Percentiles rank a stretch among this genome's conserved stretches.
These are phyloP conservation scores for Chaunax sp. DNA, from an alignment of 2,797 vertebrate species.

Conservation along the genomic window DNA sequence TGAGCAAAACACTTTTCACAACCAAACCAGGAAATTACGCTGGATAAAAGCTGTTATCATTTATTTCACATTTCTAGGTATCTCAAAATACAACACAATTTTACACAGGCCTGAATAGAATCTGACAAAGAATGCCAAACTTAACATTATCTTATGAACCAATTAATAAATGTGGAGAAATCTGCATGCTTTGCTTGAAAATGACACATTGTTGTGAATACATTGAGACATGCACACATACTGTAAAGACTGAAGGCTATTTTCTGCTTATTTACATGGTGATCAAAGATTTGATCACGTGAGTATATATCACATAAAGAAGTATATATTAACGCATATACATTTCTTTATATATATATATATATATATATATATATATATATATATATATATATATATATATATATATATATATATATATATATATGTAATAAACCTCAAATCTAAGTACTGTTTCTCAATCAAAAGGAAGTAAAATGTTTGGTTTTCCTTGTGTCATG, in stretches of 20 bases:
- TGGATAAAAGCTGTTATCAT: neutral
- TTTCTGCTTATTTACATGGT: neutral
- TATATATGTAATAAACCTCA: no score
- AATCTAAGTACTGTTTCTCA: no score
- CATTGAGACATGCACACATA: neutral
- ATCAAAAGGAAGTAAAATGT: no score
- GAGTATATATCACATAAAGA: no score
- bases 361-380: no score
- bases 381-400: no score
- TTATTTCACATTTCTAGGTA: neutral
- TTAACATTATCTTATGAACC: neutral
- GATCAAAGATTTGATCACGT: neutral
- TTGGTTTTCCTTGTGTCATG: no score
- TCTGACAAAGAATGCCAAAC: neutral
- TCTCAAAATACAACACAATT: no score
- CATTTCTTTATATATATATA: no score
- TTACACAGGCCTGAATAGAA: neutral
- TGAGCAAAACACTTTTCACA: neutral
- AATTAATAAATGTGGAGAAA: neutral
- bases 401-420: no score
- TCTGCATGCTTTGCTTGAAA: neutral
- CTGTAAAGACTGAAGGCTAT: neutral
- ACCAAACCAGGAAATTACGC: neutral
- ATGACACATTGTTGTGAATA: neutral
- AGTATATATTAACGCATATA: no score